Conservation (phyloP, 2,113 vertebrate species). For the Menura novaehollandiae region DNA sequence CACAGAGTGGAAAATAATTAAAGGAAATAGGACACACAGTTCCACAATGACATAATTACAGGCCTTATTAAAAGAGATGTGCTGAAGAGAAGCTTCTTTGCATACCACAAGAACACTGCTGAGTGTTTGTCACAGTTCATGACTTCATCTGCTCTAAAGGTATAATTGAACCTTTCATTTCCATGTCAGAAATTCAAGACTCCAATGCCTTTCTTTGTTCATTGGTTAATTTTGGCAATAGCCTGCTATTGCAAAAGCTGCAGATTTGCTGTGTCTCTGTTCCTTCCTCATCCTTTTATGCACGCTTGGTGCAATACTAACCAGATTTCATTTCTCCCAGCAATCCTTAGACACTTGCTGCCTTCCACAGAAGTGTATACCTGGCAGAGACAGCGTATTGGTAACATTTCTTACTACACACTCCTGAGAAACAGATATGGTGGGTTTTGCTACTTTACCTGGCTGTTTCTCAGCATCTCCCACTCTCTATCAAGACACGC, state of each 20-base stretch:
- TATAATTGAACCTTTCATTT: not conserved
- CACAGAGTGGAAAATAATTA: not conserved
- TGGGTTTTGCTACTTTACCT: not conserved
- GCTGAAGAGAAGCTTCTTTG: not conserved
- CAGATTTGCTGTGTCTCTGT: not conserved
- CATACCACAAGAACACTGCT: not conserved
- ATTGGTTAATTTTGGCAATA: not conserved
- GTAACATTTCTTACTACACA: not conserved
- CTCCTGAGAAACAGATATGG: not conserved
- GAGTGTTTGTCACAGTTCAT: not conserved
- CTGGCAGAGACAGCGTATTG: rapidly evolving
- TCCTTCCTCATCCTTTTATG: not conserved
- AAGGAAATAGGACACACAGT: not conserved
- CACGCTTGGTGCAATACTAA: not conserved
- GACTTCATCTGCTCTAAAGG: not conserved
- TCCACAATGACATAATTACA: not conserved
- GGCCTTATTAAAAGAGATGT: not conserved
- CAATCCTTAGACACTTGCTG: not conserved
- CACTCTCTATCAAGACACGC: rapidly evolving
- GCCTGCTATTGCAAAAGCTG: not conserved
- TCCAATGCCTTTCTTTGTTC: not conserved
- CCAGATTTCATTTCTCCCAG: not conserved
- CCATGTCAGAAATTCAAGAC: not conserved
- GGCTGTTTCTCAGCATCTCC: not conserved
- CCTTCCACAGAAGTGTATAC: not conserved